Evolutionary conservation across 2,888 invertebrate species (phyloP), one percentile per base, ranked within the genome.

Genomic region (Carpatolechia fugitivella): DNA sequence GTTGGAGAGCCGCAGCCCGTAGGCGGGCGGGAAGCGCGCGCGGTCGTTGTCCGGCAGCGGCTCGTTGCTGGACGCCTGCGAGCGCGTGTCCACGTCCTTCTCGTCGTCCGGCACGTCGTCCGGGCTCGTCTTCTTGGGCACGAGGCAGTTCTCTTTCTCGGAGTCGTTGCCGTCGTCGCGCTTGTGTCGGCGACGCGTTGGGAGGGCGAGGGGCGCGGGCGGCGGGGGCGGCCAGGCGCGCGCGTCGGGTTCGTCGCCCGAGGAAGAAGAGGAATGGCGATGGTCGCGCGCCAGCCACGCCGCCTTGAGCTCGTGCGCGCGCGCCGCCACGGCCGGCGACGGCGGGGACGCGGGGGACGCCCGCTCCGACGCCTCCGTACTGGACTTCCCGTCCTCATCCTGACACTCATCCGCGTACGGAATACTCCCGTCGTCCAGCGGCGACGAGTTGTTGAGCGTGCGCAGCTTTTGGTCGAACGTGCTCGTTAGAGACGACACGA

Each of bases 381-480:
- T 72, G 52, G 81, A 80, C 74, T 80, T 78, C 79, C 82, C 18
- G 6, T 30, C 49, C 16, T 38, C 44, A 5, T 51, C 51, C 59
- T 92, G 93, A 59, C 92, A 92, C 80, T 94, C 94, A 79, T 94
- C 94, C 64, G 92, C 94, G 85, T 92, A 94, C 53, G 94, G 94
- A 78, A 94, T 93, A 88, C 93, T 93, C 75, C 93, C 93, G 82
- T 93, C 92, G 76, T 91, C 91, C 46, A 92, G 91, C 69, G 92
- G 92, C 57, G 93, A 92, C 56, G 94, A 92, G 85, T 93, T 94
- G 76, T 94, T 92, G 71, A 94, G 82, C 70, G 94, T 93, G 69
- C 94, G 93, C 84, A 96, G 92, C 82, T 96, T 96, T 76, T 95
- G 94, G 80, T 97, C 96, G 84, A 96, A 94, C 58, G 96, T 94